These are phyloP conservation scores for Rhombomys opimus DNA, from an alignment of 2,113 vertebrate genomes.

Conservation along the genomic window DNA sequence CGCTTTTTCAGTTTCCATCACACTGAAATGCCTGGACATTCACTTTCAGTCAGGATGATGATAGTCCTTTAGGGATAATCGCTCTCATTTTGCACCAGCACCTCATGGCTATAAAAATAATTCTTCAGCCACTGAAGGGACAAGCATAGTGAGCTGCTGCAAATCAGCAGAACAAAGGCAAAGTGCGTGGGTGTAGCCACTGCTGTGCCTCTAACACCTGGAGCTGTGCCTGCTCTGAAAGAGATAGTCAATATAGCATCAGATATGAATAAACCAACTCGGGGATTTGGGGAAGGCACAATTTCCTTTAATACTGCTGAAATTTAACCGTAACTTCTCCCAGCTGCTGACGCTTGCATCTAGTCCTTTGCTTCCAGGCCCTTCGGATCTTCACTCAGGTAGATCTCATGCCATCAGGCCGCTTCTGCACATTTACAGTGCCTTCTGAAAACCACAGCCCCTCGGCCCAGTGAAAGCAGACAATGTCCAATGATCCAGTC, in stretches of 20 bases:
- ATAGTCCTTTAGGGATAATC: background rate
- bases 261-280: background rate
- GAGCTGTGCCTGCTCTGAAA: background rate
- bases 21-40: background rate
- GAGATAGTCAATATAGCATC: background rate
- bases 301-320: background rate
- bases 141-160: background rate
- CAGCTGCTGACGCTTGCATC: background rate
- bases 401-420: background rate
- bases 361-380: background rate
- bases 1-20: background rate
- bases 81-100: constrained; percentile 37
- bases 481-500: no score
- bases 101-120: background rate
- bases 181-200: background rate
- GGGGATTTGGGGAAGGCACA: background rate
- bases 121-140: background rate
- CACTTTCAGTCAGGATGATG: constrained; percentile 27
- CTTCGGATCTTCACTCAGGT: background rate
- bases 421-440: no score
- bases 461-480: background rate
- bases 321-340: background rate
- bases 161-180: background rate
- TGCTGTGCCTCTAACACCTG: background rate
- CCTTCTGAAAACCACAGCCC: background rate